A percentile compares a stretch with the other conserved stretches of the same genome.
Evolutionary conservation across 2,888 invertebrate genomes (phyloP).

Genomic region (Epicampocera succincta): DNA sequence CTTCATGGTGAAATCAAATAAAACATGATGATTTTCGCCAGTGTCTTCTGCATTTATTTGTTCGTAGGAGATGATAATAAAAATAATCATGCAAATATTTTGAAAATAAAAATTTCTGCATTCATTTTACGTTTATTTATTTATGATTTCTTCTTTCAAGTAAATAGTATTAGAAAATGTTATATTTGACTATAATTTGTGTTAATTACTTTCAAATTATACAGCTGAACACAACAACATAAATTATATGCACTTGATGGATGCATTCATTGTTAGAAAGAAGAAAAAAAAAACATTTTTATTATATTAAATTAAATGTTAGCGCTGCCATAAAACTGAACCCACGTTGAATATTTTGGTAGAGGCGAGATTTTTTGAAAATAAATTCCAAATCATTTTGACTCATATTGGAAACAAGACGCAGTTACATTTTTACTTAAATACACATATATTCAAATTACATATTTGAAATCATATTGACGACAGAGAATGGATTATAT

Average conservation of each 20-base stretch:
- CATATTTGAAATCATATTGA: no score
- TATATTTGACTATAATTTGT: conserved; percentile 40
- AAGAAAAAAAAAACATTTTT: no score
- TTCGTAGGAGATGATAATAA: conserved; percentile 17
- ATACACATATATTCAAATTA: no score
- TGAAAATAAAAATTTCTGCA: conserved; percentile 7
- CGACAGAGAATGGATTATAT: no score
- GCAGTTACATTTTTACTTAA: no score
- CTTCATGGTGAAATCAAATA: conserved; percentile 48
- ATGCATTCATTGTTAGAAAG: no score
- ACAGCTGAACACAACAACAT: conserved; percentile 31
- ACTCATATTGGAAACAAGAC: no score
- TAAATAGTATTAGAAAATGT: conserved; percentile 4
- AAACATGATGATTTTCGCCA: conserved; percentile 29
- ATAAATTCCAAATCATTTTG: no score
- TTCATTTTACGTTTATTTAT: conserved; percentile 13
- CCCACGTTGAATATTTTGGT: no score
- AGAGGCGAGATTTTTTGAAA: no score
- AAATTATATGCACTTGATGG: conserved; percentile 2
- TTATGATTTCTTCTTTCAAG: conserved; percentile 5
- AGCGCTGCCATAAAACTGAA: no score
- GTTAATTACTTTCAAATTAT: conserved; percentile 36
- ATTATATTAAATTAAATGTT: no score
- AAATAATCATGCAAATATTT: conserved; percentile 61
- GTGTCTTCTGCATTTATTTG: conserved; percentile 22